phyloP scores from a whole-genome alignment of 2,888 invertebrate genomes.

The Idaea biselata region DNA sequence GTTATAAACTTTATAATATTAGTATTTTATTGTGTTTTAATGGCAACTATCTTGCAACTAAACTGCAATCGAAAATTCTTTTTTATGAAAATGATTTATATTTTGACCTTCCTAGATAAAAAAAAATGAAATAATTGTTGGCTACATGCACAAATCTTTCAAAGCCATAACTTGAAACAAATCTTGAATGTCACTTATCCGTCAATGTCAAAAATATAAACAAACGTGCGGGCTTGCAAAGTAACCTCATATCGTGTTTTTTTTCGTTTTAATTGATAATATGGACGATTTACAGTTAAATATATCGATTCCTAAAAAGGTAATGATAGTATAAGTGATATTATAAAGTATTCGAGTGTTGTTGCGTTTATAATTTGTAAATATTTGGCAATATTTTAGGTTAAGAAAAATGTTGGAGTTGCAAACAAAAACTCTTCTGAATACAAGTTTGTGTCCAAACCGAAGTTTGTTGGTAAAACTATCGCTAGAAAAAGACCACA shows the following conservation, averaged over 20 bases:
- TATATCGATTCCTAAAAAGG: conserved; percentile 63
- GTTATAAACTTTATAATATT: too few relatives aligned
- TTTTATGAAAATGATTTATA: too few relatives aligned
- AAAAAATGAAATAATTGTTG: not conserved
- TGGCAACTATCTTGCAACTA: too few relatives aligned
- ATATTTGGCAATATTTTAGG: conserved; percentile 37
- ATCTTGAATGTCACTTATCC: conserved; percentile 9
- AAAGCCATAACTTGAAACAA: not conserved
- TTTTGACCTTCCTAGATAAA: too few relatives aligned
- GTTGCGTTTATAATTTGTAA: conserved; percentile 6
- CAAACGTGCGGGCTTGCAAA: conserved; percentile 30
- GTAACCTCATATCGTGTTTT: conserved; percentile 48
- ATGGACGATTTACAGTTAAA: conserved; percentile 78
- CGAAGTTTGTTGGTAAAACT: conserved; percentile 66
- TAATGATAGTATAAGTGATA: conserved; percentile 30
- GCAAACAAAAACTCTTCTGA: conserved; percentile 49
- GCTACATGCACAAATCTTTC: not conserved
- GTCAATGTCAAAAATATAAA: conserved; percentile 22
- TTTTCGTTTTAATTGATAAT: conserved; percentile 29
- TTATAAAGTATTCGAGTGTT: not conserved
- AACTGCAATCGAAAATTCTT: too few relatives aligned
- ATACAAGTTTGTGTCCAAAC: conserved; percentile 69
- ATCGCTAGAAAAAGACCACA: conserved; percentile 70
- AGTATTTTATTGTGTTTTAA: too few relatives aligned
- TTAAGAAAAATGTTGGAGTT: conserved; percentile 43